Base-by-base conservation (phyloP, 37 sponge, comb jelly and placozoan species). In the Hormiphora californensis region DNA sequence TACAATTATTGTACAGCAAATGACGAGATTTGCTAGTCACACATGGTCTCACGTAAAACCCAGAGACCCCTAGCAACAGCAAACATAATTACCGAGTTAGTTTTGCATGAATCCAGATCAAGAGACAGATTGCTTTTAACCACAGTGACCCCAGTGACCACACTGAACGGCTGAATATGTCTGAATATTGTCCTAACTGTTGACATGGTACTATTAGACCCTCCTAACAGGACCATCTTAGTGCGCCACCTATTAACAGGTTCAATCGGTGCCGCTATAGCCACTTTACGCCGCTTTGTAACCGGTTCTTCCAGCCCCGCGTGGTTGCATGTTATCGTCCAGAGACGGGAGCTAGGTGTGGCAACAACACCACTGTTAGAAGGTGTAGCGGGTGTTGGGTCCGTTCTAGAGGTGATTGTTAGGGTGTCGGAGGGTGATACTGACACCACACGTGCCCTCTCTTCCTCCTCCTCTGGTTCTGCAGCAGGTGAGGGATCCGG, bases 251-350 rank as follows among this genome's bases (percentile, higher is more conserved):
- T n/a, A n/a, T n/a, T n/a, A n/a, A n/a, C n/a, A n/a, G n/a, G 81
- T 43, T 43, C 46, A 43, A 22, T 43, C 3, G n/a, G 4, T 8
- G 35, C 25, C 37, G 32, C 67, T 9, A 41, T 28, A 9, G 5
- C 44, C 11, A 73, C 44, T 19, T 46, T n/a, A 25, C 81, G 81
- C 46, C 43, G 40, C 81, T 73, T 73, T 4, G 5, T n/a, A 33
- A 7, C 35, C 44, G 46, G 9, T 46, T 73, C 44, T 5, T 73
- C 81, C 12, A 3, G 0, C 3, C 25, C 44, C 38, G 81, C 46
- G 81, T 73, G 81, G 81, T 73, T 73, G 25, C 81, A 73, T 1
- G 81, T 36, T 1, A 73, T 73, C n/a, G 81, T 73, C 81, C 81
- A 73, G 23, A 73, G 81, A 23, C 81, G 8, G 44, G 46, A 43